Base-by-base conservation (phyloP, 2,888 invertebrate species). In the Eustalomyia histrio region DNA sequence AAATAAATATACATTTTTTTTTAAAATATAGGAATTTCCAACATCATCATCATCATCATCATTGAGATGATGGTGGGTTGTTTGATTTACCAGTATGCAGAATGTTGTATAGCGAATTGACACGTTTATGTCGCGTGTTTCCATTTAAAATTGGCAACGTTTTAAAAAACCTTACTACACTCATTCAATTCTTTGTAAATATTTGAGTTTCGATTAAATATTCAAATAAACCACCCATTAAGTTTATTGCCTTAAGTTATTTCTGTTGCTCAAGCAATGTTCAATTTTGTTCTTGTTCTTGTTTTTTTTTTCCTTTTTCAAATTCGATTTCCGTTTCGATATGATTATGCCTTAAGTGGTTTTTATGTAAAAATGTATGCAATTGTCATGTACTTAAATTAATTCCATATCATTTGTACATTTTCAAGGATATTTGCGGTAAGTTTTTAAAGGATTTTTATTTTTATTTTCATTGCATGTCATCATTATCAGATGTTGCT, bases 371-470 rank as follows among this genome's bases (percentile, higher is more conserved):
- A 63, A 58, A 72, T 67, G 71, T 33, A 18, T 81, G 81, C 74
- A 78, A 61, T 81, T 81, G 81, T 81, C 81, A 81, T 67, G 57
- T 74, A 71, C 65, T 81, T 74, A 81, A 81, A 81, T 81, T 74
- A 75, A 78, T 81, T 78, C 57, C 67, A 55, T 78, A 61, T 78
- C 53, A 69, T 71, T 63, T 69, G 47, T 63, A 39, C 33, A 60
- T 72, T 57, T 61, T 68, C 57, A 67, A 65, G 39, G 52, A 43
- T 74, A 17, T 58, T 80, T 64, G 64, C 17, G 58, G 33, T 4
- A 18, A 24, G 52, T n/a, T 75, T 60, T 57, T 75, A 74, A 58
- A 39, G 74, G 67, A 64, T 75, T 76, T 39, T 8, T 2, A 12
- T 72, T n/a, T 29, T 35, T 12, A 39, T 29, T 29, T 29, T 39